These are phyloP conservation scores for Delichon dasypus DNA, from an alignment of 2,797 vertebrate genomes.

Conservation along the genomic window DNA sequence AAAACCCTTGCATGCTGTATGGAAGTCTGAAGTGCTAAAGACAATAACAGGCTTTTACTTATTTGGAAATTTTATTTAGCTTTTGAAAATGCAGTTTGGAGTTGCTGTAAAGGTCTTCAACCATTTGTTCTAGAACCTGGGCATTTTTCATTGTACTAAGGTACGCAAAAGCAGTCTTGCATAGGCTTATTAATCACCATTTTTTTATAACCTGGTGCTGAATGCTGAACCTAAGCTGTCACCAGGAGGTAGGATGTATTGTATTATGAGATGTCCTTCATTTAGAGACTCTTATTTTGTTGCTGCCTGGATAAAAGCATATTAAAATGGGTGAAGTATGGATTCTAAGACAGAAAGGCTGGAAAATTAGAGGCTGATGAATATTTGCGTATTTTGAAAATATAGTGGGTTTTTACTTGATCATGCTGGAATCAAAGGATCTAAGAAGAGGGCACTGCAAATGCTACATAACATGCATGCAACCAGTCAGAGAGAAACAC, in stretches of 20 bases:
- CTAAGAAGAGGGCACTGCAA: neutral
- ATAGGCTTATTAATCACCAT: conserved; percentile 13
- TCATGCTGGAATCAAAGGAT: neutral
- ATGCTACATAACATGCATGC: neutral
- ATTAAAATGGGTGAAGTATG: neutral
- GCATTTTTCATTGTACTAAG: neutral
- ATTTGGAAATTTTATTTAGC: neutral
- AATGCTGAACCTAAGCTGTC: conserved; percentile 52
- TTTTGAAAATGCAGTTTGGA: neutral
- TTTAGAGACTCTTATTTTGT: neutral
- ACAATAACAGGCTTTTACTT: neutral
- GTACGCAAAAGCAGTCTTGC: neutral
- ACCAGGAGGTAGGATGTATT: conserved; percentile 9
- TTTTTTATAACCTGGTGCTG: neutral
- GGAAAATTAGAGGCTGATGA: neutral
- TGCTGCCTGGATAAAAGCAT: neutral
- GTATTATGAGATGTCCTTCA: neutral
- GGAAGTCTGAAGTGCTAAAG: neutral
- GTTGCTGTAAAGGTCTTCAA: neutral
- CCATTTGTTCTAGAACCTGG: neutral
- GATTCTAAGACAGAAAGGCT: neutral
- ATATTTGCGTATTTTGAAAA: neutral
- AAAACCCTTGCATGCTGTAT: neutral
- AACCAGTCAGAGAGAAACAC: neutral
- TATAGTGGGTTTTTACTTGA: neutral